A percentile compares a stretch with the other conserved stretches of the same genome.
These are phyloP conservation scores for Microvelia longipes DNA, from an alignment of 1,140 invertebrate species.

Conservation along the genomic window DNA sequence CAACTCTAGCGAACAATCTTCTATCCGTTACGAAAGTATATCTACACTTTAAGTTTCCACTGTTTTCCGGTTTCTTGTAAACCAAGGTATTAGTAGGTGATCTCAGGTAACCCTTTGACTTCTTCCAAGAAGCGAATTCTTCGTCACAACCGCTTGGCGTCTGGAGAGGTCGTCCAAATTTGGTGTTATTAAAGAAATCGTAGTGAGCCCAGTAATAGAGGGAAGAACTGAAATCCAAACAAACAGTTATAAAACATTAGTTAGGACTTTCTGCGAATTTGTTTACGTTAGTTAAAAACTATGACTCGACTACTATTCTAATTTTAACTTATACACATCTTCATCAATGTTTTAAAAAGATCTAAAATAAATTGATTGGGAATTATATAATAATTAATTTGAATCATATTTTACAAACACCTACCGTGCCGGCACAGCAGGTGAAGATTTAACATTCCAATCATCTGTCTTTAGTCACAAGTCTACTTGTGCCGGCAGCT, in stretches of 20 bases:
- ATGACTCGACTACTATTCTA: background rate
- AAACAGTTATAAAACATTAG: no score
- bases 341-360: no score
- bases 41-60: slow-evolving; percentile 55
- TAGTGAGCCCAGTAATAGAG: slow-evolving; percentile 84
- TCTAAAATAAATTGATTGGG: no score
- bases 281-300: no score
- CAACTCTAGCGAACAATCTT: slow-evolving; percentile 58
- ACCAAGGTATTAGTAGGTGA: slow-evolving; percentile 72
- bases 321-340: background rate
- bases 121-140: slow-evolving; percentile 62
- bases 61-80: slow-evolving; percentile 42
- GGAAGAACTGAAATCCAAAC: slow-evolving; percentile 44
- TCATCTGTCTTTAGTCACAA: no score
- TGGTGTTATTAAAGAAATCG: slow-evolving; percentile 79
- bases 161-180: slow-evolving; percentile 58
- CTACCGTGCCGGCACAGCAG: no score
- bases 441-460: no score
- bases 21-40: slow-evolving; percentile 69
- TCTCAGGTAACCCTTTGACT: slow-evolving; percentile 47
- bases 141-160: slow-evolving; percentile 65
- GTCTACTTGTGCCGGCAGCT: no score
- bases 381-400: no score
- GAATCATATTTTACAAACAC: no score
- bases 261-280: no score